Base-by-base conservation (phyloP, 2,113 vertebrate genomes). In the Lanius collurio region DNA sequence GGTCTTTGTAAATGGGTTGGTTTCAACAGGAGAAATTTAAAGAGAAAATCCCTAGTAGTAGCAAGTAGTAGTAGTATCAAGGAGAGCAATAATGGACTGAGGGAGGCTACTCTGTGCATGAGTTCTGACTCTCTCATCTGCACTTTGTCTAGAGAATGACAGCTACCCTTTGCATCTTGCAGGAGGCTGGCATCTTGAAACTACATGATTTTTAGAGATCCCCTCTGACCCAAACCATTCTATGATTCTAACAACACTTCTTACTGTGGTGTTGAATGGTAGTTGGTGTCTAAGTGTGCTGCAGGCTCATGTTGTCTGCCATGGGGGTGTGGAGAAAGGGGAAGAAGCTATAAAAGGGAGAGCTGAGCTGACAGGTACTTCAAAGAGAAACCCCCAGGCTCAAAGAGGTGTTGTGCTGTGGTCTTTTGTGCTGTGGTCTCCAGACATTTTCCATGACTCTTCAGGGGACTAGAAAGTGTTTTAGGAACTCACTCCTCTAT, bases 221-320 rank as follows among this genome's bases (percentile, higher is more conserved):
- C 7, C 22, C 50, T 44, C 37, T 63, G 28, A 44, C 28, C 37
- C 39, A 71, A 84, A 30, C 11, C 8, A 11, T 64, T 44, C 37
- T 44, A 2, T 70, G 42, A 44, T 37, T 78, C 23, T 30, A 20
- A 22, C 15, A 68, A 30, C 5, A 2, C 28, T 71, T 88, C 39
- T 49, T 55, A 16, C 24, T 41, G 15, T 13, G 46, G 5, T 14
- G 5, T 11, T 65, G 59, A 57, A 39, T 39, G 19, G 37, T 52
- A 14, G 23, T 6, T 44, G 17, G 9, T 39, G 47, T n/a, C 20
- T 52, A 5, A 52, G 0, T 8, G 10, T 67, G n/a, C 47, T 0
- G 1, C 9, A 41, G 55, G 46, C 22, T 73, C 37, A 11, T 0
- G 1, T 18, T 42, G 15, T 16, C 31, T 39, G 2, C 13, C 3